Evolutionary conservation across 2,888 invertebrate species (phyloP).

Genomic region (Callinectes sapidus): DNA sequence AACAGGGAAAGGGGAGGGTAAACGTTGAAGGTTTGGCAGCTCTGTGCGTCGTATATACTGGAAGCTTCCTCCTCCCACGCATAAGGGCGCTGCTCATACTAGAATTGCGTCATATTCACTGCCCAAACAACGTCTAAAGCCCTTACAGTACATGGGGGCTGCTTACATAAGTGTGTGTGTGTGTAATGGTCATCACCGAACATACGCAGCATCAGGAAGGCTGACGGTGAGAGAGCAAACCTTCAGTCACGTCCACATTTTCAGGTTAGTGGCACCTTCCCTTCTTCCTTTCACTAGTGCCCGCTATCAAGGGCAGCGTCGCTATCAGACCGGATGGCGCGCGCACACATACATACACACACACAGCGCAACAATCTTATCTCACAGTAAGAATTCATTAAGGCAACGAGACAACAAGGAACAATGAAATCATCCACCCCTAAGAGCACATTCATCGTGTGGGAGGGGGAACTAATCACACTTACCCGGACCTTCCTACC

Average conservation of each 20-base stretch:
- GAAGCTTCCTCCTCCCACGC: neutral
- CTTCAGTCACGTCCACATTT: slow-evolving; percentile 11
- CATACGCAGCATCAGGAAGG: neutral
- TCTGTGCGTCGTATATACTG: neutral
- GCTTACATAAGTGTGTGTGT: slow-evolving; percentile 25
- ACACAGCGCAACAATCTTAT: neutral
- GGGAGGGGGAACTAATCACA: neutral
- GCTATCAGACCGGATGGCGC: neutral
- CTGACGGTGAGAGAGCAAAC: neutral
- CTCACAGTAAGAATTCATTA: neutral
- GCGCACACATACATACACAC: neutral
- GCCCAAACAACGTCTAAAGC: neutral
- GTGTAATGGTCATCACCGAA: neutral
- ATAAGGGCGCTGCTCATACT: neutral
- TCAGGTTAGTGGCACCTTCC: slow-evolving; percentile 12
- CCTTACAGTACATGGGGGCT: neutral
- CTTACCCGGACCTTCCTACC: neutral
- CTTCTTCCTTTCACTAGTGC: slow-evolving; percentile 7
- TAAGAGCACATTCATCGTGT: neutral
- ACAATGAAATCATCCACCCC: neutral
- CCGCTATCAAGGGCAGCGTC: slow-evolving; percentile 23
- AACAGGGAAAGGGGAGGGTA: neutral
- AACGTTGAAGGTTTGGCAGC: neutral
- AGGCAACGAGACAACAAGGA: neutral
- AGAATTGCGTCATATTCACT: neutral